Percentiles rank a stretch among this genome's conserved stretches.
Conservation (phyloP, 2,113 vertebrate species). For the Chitala chitala region DNA sequence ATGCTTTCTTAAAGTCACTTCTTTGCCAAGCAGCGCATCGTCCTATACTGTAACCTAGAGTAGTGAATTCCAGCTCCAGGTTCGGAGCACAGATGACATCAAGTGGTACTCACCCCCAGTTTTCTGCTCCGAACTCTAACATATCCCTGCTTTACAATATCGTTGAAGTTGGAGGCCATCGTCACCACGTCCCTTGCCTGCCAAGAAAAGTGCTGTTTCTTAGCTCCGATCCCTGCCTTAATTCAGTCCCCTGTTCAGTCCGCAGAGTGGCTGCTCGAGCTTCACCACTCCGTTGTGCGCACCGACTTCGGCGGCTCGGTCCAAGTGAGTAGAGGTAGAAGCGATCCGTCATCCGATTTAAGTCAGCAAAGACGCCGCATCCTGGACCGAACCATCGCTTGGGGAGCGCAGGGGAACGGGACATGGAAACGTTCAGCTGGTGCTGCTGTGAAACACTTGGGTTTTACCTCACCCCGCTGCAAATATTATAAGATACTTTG, state of each 20-base stretch:
- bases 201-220: conserved; percentile 24
- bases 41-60: conserved; percentile 39
- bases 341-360: conserved; percentile 57
- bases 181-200: conserved; percentile 45
- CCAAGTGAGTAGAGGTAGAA: conserved; percentile 57
- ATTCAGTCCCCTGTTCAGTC: conserved; percentile 32
- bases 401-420: conserved; percentile 26
- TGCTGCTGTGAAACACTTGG: no score
- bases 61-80: no score
- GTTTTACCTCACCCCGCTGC: no score
- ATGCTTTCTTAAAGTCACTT: no score
- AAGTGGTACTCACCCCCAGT: conserved; percentile 85
- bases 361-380: conserved; percentile 47
- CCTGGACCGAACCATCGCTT: conserved; percentile 64
- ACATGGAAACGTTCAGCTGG: no score
- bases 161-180: conserved; percentile 99
- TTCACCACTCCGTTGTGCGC: conserved; percentile 47
- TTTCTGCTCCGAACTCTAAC: conserved; percentile 96
- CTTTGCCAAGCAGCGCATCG: conserved; percentile 35
- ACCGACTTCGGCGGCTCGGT: conserved; percentile 54
- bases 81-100: neutral
- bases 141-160: conserved; percentile 97
- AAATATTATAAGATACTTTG: no score
- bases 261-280: conserved; percentile 49
- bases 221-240: no score